Conservation (phyloP, 2,888 invertebrate species). For the Anthrax anthrax region DNA sequence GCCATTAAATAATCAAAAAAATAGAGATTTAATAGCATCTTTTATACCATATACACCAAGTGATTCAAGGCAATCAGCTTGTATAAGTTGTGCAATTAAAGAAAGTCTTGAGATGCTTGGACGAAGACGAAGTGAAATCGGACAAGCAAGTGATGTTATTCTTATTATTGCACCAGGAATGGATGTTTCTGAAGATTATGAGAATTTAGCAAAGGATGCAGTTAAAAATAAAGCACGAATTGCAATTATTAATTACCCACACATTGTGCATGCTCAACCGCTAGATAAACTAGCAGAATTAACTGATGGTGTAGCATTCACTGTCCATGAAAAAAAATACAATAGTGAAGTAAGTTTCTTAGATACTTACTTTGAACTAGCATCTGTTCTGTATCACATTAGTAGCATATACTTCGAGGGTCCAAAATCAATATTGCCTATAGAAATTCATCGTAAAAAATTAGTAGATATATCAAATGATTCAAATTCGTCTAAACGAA, state of each 20-base stretch:
- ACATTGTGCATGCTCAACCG: slow-evolving; percentile 31
- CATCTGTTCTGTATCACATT: slow-evolving; percentile 37
- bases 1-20: slow-evolving; percentile 25
- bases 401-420: slow-evolving; percentile 36
- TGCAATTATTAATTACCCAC: slow-evolving; percentile 41
- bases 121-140: slow-evolving; percentile 29
- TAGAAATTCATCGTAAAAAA: slow-evolving; percentile 28
- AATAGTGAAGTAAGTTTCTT: slow-evolving; percentile 38
- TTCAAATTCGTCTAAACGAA: slow-evolving; percentile 7
- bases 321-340: slow-evolving; percentile 38
- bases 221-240: slow-evolving; percentile 35
- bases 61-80: slow-evolving; percentile 36
- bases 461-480: slow-evolving; percentile 14
- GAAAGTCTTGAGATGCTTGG: slow-evolving; percentile 33
- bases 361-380: slow-evolving; percentile 40
- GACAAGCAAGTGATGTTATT: slow-evolving; percentile 40
- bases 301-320: slow-evolving; percentile 36
- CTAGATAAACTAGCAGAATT: slow-evolving; percentile 36
- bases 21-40: slow-evolving; percentile 34
- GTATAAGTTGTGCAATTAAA: slow-evolving; percentile 25
- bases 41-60: slow-evolving; percentile 39
- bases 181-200: slow-evolving; percentile 28
- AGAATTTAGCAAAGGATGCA: slow-evolving; percentile 25
- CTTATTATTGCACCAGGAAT: slow-evolving; percentile 43
- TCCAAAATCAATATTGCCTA: slow-evolving; percentile 32